Percentiles rank a stretch among this genome's conserved stretches.
Evolutionary conservation across 92 coral and sea anemone species (phyloP).

Genomic region (Zoanthus solanderi): DNA sequence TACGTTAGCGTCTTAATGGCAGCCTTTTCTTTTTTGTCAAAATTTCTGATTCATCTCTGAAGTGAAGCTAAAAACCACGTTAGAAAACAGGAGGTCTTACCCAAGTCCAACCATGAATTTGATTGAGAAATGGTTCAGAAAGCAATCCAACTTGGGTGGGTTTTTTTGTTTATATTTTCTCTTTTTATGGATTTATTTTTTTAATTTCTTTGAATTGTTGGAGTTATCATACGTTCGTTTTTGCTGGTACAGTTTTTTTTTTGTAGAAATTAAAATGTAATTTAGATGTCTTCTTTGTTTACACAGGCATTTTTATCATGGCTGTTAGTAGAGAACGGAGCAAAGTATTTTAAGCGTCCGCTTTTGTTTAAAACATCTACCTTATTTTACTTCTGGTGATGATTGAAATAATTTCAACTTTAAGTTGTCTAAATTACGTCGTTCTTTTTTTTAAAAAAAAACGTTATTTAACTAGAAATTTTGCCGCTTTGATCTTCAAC

Average conservation of each 20-base stretch:
- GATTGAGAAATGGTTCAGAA: constrained; percentile 64
- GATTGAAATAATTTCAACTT: too few relatives aligned
- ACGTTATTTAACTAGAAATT: background rate
- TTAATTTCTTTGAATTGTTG: background rate
- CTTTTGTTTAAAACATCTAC: too few relatives aligned
- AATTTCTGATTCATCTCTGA: background rate
- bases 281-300: too few relatives aligned
- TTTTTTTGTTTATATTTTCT: background rate
- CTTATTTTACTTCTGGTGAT: too few relatives aligned
- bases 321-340: too few relatives aligned
- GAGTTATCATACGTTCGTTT: background rate
- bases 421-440: too few relatives aligned
- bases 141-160: constrained; percentile 58
- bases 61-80: background rate
- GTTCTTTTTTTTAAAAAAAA: background rate
- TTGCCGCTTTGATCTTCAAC: constrained; percentile 10
- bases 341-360: too few relatives aligned
- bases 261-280: background rate
- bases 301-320: too few relatives aligned
- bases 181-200: background rate
- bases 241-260: background rate
- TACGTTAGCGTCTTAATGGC: background rate
- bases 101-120: constrained; percentile 46
- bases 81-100: background rate
- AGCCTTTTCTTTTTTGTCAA: background rate